Evolutionary conservation across 2,113 vertebrate genomes (phyloP).

Genomic region (Paratilapia polleni): DNA sequence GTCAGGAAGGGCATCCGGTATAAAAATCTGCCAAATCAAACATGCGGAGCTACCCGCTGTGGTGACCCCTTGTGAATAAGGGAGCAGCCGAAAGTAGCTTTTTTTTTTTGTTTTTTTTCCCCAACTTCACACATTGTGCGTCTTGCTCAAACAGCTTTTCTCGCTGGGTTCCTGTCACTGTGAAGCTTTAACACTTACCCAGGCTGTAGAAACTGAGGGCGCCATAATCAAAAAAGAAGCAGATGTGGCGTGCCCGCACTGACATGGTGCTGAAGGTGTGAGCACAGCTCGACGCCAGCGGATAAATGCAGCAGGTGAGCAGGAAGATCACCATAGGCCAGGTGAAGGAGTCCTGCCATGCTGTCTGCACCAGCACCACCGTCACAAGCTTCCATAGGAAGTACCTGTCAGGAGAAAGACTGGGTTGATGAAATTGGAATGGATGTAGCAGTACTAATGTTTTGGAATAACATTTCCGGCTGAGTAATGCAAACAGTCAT

Average conservation of each 20-base stretch:
- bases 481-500: neutral
- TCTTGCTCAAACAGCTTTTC: neutral
- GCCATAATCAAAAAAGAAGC: conserved; percentile 89
- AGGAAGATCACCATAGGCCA: conserved; percentile 86
- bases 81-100: no score
- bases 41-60: no score
- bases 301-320: conserved; percentile 85
- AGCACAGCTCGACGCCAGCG: conserved; percentile 86
- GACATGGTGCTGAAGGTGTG: conserved; percentile 91
- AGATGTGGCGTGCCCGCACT: conserved; percentile 81
- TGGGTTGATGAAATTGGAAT: neutral
- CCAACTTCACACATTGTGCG: neutral
- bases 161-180: neutral
- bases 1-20: no score
- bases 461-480: neutral
- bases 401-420: conserved; percentile 78
- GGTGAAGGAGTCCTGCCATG: conserved; percentile 74
- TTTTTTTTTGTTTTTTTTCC: no score
- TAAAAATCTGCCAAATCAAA: no score
- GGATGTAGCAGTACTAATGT: neutral
- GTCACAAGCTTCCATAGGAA: conserved; percentile 84
- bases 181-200: conserved; percentile 72
- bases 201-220: conserved; percentile 87
- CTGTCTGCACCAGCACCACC: conserved; percentile 71
- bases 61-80: no score